Percentiles rank a stretch among this genome's conserved stretches.
Conservation (phyloP, 2,113 vertebrate species). For the Gallinago paraguaiae region DNA sequence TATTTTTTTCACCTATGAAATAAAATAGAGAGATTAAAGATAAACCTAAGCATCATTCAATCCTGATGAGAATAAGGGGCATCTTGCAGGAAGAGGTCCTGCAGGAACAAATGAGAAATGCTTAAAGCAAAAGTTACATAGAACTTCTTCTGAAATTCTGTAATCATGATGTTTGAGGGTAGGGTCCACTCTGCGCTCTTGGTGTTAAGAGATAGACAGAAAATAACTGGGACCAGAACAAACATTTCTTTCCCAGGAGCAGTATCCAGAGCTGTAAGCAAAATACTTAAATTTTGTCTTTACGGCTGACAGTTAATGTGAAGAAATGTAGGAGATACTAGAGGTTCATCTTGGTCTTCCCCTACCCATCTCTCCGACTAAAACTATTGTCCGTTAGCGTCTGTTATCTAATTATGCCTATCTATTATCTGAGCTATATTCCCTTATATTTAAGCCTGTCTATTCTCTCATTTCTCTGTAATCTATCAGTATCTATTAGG, state of each 20-base stretch:
- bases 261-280: not conserved
- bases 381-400: not conserved
- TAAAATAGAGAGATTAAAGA: not conserved
- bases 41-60: not conserved
- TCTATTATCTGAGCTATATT: not conserved
- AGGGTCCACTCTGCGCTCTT: not conserved
- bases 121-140: not conserved
- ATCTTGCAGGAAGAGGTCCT: not conserved
- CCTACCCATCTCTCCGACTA: not conserved
- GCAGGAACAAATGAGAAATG: not conserved
- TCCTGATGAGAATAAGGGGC: not conserved
- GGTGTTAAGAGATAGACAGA: not conserved
- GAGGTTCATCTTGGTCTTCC: not conserved
- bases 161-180: not conserved
- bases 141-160: not conserved
- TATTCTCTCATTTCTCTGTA: not conserved
- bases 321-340: not conserved
- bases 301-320: not conserved
- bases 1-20: not conserved
- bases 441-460: not conserved
- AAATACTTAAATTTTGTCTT: not conserved
- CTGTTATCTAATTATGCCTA: not conserved
- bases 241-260: not conserved
- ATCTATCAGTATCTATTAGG: rapidly evolving
- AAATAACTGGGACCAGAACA: not conserved